Evolutionary conservation across 2,888 invertebrate species (phyloP).

Genomic region (Ptychoptera contaminata): DNA sequence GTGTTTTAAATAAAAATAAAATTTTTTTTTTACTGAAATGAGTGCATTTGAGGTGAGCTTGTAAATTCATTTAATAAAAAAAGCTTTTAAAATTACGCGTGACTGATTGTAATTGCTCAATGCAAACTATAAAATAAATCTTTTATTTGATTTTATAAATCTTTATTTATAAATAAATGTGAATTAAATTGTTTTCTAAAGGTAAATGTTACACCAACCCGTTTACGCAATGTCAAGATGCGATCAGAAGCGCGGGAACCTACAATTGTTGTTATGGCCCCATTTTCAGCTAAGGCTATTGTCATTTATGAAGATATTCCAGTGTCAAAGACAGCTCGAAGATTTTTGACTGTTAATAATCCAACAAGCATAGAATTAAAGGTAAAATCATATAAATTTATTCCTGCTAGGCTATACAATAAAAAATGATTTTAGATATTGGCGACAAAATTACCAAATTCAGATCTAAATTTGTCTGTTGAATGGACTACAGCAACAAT

Average conservation of each 20-base stretch:
- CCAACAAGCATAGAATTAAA: conserved; percentile 32
- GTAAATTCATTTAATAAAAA: too few species aligned
- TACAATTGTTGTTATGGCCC: conserved; percentile 38
- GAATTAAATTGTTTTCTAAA: too few species aligned
- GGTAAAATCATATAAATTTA: conserved; percentile 21
- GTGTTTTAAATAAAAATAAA: too few species aligned
- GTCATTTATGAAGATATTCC: conserved; percentile 50
- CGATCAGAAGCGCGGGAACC: conserved; percentile 27
- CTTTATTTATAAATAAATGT: conserved; percentile 5
- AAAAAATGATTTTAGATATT: conserved; percentile 28
- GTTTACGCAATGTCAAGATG: conserved; percentile 19
- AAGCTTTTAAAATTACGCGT: too few species aligned
- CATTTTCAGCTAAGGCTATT: conserved; percentile 49
- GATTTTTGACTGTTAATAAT: conserved; percentile 41
- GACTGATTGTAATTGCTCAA: too few species aligned
- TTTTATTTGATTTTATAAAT: neutral
- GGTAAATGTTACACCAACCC: conserved; percentile 28
- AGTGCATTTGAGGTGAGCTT: conserved; percentile 27
- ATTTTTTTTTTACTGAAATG: conserved; percentile 16
- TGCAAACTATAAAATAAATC: too few species aligned
- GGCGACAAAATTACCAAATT: conserved; percentile 35
- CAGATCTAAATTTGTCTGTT: conserved; percentile 39
- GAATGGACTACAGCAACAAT: conserved; percentile 39
- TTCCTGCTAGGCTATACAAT: too few species aligned
- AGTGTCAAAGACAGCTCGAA: conserved; percentile 37